phyloP scores from a whole-genome alignment of 2,113 vertebrate species.

The Aptenodytes forsteri region DNA sequence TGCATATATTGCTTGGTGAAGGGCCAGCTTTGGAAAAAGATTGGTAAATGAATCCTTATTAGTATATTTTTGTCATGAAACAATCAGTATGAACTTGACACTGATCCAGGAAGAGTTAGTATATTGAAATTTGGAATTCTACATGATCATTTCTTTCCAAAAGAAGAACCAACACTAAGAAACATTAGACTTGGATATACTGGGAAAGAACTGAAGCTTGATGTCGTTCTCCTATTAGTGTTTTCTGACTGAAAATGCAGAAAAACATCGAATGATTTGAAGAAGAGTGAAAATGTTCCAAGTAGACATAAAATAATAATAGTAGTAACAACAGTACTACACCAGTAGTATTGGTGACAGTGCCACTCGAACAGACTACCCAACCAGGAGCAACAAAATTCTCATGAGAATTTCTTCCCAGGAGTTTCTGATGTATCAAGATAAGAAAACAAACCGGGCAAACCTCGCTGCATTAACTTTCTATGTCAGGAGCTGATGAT shows the following conservation, averaged over 20 bases:
- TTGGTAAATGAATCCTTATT: not conserved
- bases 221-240: not conserved
- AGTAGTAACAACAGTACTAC: too few species aligned
- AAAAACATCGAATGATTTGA: not conserved
- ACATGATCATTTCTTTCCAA: not conserved
- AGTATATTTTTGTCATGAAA: constrained; percentile 3
- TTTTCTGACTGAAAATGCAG: not conserved
- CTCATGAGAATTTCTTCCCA: too few species aligned
- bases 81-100: not conserved
- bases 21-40: not conserved
- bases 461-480: not conserved
- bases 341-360: too few species aligned
- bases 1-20: not conserved
- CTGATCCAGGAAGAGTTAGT: not conserved
- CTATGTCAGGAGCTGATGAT: not conserved
- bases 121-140: not conserved
- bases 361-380: too few species aligned
- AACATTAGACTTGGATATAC: fast-evolving
- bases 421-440: not conserved
- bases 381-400: too few species aligned
- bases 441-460: not conserved
- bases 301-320: too few species aligned
- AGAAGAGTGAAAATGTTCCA: too few species aligned
- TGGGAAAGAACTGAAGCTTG: not conserved
- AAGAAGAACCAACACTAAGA: not conserved